Evolutionary conservation across 2,113 vertebrate species (phyloP), one percentile per base, ranked within the genome.

Genomic region (Gulo gulo): DNA sequence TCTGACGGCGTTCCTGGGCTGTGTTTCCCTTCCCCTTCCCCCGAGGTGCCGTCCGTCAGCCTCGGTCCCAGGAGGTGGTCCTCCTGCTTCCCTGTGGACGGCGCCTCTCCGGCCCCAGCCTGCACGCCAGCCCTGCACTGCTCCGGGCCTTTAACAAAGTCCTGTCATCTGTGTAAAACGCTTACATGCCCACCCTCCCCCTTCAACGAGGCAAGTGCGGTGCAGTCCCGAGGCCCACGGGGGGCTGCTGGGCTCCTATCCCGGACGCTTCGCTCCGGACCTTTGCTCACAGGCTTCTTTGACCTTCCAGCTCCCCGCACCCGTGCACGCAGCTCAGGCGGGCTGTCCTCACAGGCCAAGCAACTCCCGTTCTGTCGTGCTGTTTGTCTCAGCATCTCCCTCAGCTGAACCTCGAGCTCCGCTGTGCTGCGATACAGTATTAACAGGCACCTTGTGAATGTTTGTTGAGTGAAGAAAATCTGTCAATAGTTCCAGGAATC

Each of bases 351-450:
- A 0, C 3, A 13, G 26, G 84, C 74, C 0, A 0, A 0, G 0
- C 10, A 26, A 6, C 8, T 1, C 18, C 21, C 45, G 13, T 36
- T 11, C 59, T 15, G 36, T 9, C 3, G 6, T 1, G 0, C 15
- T 14, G 26, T 4, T 31, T 9, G 34, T 12, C 1, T 20, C 34
- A 4, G 10, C 34, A 29, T 16, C 61, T 16, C 6, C 59, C 34
- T 6, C 15, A 3, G 9, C 29, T 3, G 36, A 61, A 45, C 16
- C 47, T 14, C 13, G 23, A 55, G 73, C 36, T 50, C 7, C 2
- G 23, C 24, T 0, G 4, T 12, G 74, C 31, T 1, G 1, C 2
- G 0, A 29, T 7, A 61, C 6, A 2, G 26, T 14, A 29, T 31
- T 6, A 26, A 18, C 3, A 47, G 50, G 59, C 7, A 1, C 9